Percentiles rank a stretch among this genome's conserved stretches.
Evolutionary conservation across 2,888 invertebrate species (phyloP).

Genomic region (Erannis defoliaria): DNA sequence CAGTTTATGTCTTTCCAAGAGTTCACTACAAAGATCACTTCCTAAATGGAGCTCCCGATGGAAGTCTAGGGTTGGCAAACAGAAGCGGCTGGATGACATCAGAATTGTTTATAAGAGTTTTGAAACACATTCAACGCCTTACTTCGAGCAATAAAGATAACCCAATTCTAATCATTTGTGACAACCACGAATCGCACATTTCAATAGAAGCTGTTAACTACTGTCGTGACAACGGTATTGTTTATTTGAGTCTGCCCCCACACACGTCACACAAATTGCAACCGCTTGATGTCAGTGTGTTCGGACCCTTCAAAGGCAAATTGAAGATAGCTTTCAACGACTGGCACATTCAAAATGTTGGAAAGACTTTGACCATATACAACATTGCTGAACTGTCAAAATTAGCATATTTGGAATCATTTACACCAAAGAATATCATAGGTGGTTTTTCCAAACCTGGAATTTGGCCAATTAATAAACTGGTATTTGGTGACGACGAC

Average conservation of each 20-base stretch:
- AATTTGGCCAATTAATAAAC: slow-evolving; percentile 45
- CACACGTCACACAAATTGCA: slow-evolving; percentile 44
- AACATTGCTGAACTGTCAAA: slow-evolving; percentile 26
- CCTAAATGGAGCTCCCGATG: no score
- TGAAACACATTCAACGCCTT: slow-evolving; percentile 42
- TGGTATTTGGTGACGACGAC: slow-evolving; percentile 42
- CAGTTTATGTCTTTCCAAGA: slow-evolving; percentile 40
- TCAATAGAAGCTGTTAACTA: slow-evolving; percentile 35
- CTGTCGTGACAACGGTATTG: slow-evolving; percentile 43
- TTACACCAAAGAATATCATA: slow-evolving; percentile 43
- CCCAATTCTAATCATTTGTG: slow-evolving; percentile 43
- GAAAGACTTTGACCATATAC: slow-evolving; percentile 42
- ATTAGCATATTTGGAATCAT: slow-evolving; percentile 43
- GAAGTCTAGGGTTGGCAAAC: no score
- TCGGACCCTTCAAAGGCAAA: slow-evolving; percentile 43
- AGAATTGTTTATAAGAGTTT: slow-evolving; percentile 37
- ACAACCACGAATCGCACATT: slow-evolving; percentile 34
- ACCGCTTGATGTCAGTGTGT: slow-evolving; percentile 36
- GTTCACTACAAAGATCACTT: no score
- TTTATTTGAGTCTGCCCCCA: slow-evolving; percentile 42
- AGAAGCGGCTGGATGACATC: slow-evolving; percentile 41
- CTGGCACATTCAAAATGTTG: slow-evolving; percentile 44
- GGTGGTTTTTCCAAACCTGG: slow-evolving; percentile 42
- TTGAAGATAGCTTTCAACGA: slow-evolving; percentile 40
- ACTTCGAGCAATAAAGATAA: slow-evolving; percentile 37